These are phyloP conservation scores for Bombus sibiricus DNA, from an alignment of 1,140 invertebrate genomes.

Conservation along the genomic window DNA sequence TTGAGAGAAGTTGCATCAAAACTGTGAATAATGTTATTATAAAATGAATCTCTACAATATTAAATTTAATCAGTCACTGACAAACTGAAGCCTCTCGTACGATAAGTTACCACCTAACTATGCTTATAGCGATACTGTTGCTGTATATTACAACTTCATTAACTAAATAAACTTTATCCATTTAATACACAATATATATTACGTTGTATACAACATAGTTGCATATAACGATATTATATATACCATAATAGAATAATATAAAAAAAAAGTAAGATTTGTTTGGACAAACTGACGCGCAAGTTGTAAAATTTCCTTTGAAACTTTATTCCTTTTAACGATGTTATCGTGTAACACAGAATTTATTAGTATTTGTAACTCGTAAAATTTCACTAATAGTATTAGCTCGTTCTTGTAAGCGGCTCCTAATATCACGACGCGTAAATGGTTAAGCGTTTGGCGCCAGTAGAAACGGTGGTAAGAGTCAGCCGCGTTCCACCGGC, in stretches of 20 bases:
- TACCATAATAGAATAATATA: too few relatives aligned
- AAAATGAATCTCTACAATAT: background rate
- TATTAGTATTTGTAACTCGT: background rate
- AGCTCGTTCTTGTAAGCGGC: background rate
- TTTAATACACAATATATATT: background rate
- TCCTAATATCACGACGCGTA: background rate
- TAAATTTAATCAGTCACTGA: too few relatives aligned
- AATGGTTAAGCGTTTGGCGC: background rate
- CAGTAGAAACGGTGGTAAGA: conserved; percentile 2
- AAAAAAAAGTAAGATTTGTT: background rate
- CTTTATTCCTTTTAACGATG: background rate
- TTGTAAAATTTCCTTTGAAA: background rate
- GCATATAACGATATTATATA: too few relatives aligned
- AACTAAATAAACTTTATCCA: background rate
- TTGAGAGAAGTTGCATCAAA: background rate
- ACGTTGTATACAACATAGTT: background rate
- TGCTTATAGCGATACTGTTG: too few relatives aligned
- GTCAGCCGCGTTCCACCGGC: conserved; percentile 22
- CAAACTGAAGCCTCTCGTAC: background rate
- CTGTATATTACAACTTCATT: too few relatives aligned
- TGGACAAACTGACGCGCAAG: background rate
- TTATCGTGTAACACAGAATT: background rate
- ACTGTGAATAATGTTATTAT: background rate
- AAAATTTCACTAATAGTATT: background rate
- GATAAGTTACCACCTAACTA: background rate